Evolutionary conservation across 1,140 invertebrate species (phyloP), one percentile per base, ranked within the genome.

Genomic region (Hesperophylax magnus): DNA sequence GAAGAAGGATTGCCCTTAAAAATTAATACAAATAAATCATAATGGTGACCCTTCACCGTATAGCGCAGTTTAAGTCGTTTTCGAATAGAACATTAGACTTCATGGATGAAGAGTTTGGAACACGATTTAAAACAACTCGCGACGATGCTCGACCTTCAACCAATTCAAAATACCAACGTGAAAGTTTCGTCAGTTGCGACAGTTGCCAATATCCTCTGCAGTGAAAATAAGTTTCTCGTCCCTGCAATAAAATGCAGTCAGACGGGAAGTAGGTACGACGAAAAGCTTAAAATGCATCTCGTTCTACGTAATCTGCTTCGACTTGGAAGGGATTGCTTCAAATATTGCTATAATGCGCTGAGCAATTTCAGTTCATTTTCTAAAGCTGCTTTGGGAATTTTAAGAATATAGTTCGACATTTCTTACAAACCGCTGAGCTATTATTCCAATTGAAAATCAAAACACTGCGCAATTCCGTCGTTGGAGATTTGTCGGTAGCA

Each of bases 211-310:
- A 71, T 52, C 22, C 67, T 39, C 67, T 22, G 7, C 18, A 52
- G 67, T 53, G 39, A 71, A 71, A 71, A 20, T 71, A 71, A 71
- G 39, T 71, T 71, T 52, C 34, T 52, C 22, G 20, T 71, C 18
- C n/a, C 39, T 0, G 31, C 34, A n/a, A 17, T 52, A 52, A 71
- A 71, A 71, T 20, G n/a, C 67, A n/a, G 47, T 39, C 67, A 71
- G 67, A 71, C 67, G 67, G 67, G 67, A 47, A 20, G 39, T 47
- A 47, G 39, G 39, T 47, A 47, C 39, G 39, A 47, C 6, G 18
- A 71, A 71, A 71, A 71, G 31, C 67, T 47, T 47, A 52, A 71
- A 71, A 39, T 71, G 67, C 67, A 71, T 39, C 67, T 71, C 9
- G 39, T 39, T 18, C 4, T n/a, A 17, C n/a, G 39, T 71, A 52